Percentiles rank a stretch among this genome's conserved stretches.
Conservation (phyloP, 2,113 vertebrate genomes). For the Heterotis niloticus region DNA sequence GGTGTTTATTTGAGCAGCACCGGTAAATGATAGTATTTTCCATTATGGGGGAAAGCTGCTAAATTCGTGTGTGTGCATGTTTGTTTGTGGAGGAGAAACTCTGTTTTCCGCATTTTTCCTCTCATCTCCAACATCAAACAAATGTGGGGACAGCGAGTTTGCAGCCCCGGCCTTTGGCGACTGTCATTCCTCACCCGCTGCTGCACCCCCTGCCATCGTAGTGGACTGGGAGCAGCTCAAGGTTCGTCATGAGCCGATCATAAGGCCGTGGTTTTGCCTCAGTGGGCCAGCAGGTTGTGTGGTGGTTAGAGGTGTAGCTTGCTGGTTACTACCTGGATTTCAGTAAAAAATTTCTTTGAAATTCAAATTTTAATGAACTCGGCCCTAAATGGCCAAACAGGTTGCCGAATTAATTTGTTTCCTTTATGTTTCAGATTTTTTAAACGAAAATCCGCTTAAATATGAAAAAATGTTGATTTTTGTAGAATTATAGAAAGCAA, state of each 20-base stretch:
- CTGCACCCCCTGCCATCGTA: background rate
- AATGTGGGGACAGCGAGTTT: background rate
- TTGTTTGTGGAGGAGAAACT: background rate
- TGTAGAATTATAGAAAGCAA: no score
- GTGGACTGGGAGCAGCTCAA: slow-evolving; percentile 44
- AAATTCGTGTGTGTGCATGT: no score
- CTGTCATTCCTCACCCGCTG: background rate
- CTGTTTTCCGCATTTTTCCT: background rate
- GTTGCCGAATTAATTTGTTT: no score
- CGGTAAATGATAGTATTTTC: background rate
- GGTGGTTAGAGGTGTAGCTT: background rate
- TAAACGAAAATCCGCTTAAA: no score
- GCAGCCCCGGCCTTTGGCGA: background rate
- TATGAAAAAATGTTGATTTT: no score
- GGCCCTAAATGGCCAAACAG: no score
- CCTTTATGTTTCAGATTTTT: no score
- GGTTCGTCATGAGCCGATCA: slow-evolving; percentile 60
- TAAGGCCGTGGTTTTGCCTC: slow-evolving; percentile 36
- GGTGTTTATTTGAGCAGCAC: background rate
- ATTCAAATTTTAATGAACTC: no score
- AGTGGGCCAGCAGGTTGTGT: background rate
- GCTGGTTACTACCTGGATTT: no score
- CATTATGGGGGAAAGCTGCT: no score
- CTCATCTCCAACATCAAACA: no score
- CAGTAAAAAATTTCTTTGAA: no score